Base-by-base conservation (phyloP, 2,888 invertebrate species). In the Cancer borealis region DNA sequence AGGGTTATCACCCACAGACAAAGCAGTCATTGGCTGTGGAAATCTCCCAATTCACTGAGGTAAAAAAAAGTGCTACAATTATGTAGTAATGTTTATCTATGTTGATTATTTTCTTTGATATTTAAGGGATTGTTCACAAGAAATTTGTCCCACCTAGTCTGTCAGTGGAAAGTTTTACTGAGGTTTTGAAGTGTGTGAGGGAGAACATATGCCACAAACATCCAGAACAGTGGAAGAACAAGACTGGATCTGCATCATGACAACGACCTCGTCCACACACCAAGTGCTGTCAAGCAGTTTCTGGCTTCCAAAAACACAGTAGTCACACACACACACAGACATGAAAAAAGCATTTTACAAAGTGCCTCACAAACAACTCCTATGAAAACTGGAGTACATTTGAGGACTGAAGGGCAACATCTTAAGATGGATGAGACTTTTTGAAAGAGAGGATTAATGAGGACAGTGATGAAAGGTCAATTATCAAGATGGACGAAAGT, bases 221-320 rank as follows among this genome's bases (percentile, higher is more conserved):
- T 94, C 96, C 96, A 45, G 95, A 96, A 93, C 88, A 95, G 88
- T 96, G 96, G 95, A 92, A 95, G 93, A 95, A 93, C 12, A 95
- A 96, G 30, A 94, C 17, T 96, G 96, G 96, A 92, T 96, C 94
- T 96, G 54, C 96, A 96, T 89, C 96, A 96, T 84, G 96, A 96
- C 95, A 96, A 96, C 60, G 95, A 95, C 0, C 96, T 96, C 6
- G 95, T 95, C 21, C 96, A 96, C 91, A 95, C 94, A 46, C 94
- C 95, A 8, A 90, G 96, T 66, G 87, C 93, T 92, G 96, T 96
- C 3, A 94, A 95, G 30, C 92, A 92, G 91, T 96, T 95, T 95
- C 95, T 96, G 89, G 96, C 96, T 26, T 95, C 95, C 84, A 95
- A 96, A 46, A 95, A 94, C 94, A 96, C 96, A 47, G 92, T 96